These are phyloP conservation scores for Netelia melanura DNA, from an alignment of 2,888 invertebrate species.

Conservation along the genomic window DNA sequence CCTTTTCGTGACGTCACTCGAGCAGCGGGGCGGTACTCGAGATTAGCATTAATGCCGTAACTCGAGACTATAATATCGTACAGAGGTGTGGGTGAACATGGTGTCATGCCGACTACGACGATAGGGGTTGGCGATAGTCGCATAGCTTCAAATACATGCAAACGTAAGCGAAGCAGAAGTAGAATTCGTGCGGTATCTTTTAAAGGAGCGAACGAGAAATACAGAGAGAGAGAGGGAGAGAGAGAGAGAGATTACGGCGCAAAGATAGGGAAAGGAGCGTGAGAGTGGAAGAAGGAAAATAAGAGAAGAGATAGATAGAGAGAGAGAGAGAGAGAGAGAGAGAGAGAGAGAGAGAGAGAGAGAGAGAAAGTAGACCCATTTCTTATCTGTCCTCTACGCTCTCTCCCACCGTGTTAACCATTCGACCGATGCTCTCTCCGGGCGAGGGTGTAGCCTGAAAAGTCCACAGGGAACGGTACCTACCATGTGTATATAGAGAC, in stretches of 20 bases:
- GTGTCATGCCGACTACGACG: constrained; percentile 16
- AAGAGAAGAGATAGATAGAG: too few species aligned
- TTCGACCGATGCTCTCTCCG: constrained; percentile 28
- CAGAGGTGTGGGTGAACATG: neutral
- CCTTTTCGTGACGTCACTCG: neutral
- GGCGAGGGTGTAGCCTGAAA: constrained; percentile 2
- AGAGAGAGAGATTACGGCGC: neutral
- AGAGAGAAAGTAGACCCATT: constrained; percentile 21
- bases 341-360: constrained; percentile 8
- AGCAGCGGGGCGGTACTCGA: neutral
- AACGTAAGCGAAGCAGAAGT: constrained; percentile 79
- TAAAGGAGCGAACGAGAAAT: constrained; percentile 1
- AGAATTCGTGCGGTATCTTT: constrained; percentile 82
- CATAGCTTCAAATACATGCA: constrained; percentile 79
- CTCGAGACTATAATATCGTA: constrained; percentile 7
- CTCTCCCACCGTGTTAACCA: constrained; percentile 5
- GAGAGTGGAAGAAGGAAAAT: neutral
- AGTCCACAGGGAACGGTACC: constrained; percentile 24
- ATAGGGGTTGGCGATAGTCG: constrained; percentile 58
- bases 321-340: neutral
- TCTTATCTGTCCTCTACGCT: constrained; percentile 44
- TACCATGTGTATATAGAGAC: constrained; percentile 24
- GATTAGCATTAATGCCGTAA: constrained; percentile 52
- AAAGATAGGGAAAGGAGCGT: neutral
- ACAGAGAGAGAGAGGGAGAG: neutral